These are phyloP conservation scores for Arge pagana DNA, from an alignment of 2,888 invertebrate species.

Conservation along the genomic window DNA sequence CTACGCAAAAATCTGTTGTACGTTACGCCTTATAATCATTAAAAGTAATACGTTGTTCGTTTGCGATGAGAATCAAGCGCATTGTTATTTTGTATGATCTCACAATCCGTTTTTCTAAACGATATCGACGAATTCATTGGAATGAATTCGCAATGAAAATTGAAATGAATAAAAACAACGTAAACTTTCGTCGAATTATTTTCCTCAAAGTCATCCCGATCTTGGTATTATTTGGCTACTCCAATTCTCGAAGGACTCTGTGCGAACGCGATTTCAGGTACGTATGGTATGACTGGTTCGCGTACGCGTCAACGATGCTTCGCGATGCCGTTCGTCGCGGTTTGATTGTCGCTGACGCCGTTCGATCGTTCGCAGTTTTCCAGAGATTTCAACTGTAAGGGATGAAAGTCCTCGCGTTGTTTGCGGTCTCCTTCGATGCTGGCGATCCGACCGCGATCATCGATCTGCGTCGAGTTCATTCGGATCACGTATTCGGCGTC, in stretches of 20 bases:
- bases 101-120: constrained; percentile 51
- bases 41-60: constrained; percentile 49
- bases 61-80: constrained; percentile 47
- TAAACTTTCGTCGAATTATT: too few relatives aligned
- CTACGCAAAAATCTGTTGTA: constrained; percentile 42
- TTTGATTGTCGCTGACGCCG: not conserved
- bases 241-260: too few relatives aligned
- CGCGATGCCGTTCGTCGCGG: too few relatives aligned
- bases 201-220: too few relatives aligned
- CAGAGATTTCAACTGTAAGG: constrained; percentile 1
- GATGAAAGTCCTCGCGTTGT: not conserved
- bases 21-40: constrained; percentile 39
- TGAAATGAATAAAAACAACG: too few relatives aligned
- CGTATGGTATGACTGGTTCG: too few relatives aligned
- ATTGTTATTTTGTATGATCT: constrained; percentile 56
- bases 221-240: too few relatives aligned
- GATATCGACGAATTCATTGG: too few relatives aligned
- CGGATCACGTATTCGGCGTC: constrained; percentile 10
- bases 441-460: not conserved
- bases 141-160: too few relatives aligned
- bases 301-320: too few relatives aligned
- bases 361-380: not conserved
- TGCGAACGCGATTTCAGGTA: too few relatives aligned
- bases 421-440: constrained; percentile 4
- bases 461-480: not conserved